Conservation (phyloP, 2,888 invertebrate genomes). For the Dicyrtomina minuta region DNA sequence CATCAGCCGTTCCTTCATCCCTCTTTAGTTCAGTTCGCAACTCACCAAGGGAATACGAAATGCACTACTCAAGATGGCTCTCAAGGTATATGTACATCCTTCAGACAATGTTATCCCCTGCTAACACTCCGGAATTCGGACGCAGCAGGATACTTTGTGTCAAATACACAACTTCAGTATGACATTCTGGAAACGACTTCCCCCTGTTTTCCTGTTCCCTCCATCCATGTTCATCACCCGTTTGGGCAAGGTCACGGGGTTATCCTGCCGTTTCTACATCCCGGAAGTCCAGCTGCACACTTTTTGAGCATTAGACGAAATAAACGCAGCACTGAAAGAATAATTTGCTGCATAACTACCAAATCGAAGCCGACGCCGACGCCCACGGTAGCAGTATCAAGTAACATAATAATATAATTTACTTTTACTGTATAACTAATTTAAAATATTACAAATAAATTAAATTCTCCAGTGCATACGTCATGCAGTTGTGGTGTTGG, state of each 20-base stretch:
- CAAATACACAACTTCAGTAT: neutral
- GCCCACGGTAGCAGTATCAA: neutral
- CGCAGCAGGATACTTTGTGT: neutral
- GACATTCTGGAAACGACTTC: slow-evolving; percentile 3
- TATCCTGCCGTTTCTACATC: no score
- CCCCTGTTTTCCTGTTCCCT: neutral
- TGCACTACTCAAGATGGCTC: no score
- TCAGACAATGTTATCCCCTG: neutral
- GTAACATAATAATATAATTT: no score
- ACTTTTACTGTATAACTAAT: neutral
- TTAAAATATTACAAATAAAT: neutral
- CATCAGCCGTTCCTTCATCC: neutral
- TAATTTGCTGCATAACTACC: neutral
- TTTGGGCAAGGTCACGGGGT: neutral
- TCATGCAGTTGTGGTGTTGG: no score
- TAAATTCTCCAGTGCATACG: no score
- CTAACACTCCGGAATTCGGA: neutral
- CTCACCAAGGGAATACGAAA: no score
- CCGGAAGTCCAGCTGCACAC: no score
- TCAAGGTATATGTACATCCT: no score
- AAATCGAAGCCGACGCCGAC: neutral
- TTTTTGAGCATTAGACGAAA: no score
- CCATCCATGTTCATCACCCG: no score
- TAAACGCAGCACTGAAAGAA: neutral
- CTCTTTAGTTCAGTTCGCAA: neutral